Evolutionary conservation across 2,888 invertebrate genomes (phyloP).

Genomic region (Uropetala carovei): DNA sequence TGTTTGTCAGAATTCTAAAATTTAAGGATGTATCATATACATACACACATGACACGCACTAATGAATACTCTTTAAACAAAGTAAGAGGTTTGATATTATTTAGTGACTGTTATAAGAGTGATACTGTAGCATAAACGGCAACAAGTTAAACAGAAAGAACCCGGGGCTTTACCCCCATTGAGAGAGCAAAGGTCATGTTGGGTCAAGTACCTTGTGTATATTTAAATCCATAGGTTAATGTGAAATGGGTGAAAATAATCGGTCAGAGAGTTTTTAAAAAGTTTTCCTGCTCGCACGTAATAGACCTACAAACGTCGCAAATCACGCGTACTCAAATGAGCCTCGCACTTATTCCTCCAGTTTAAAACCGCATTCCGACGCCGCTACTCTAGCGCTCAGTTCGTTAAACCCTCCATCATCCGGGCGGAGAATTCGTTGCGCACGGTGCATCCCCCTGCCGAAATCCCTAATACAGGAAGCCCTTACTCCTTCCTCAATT

Average conservation of each 20-base stretch:
- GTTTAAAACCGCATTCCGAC: neutral
- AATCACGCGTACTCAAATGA: neutral
- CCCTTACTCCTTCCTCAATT: slow-evolving; percentile 30
- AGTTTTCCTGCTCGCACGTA: neutral
- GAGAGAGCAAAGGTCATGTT: neutral
- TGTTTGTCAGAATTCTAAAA: too few species aligned
- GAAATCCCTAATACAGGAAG: slow-evolving; percentile 47
- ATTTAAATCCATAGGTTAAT: neutral
- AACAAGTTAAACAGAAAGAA: too few species aligned
- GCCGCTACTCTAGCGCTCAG: neutral
- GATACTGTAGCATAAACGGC: too few species aligned
- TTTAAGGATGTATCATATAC: too few species aligned
- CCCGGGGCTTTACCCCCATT: too few species aligned
- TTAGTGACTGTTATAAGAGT: too few species aligned
- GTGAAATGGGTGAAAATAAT: neutral
- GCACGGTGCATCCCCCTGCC: neutral
- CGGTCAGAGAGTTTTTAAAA: neutral
- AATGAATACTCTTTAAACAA: too few species aligned
- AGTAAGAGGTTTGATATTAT: too few species aligned
- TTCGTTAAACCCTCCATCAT: neutral
- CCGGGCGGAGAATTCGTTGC: neutral
- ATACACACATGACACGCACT: too few species aligned
- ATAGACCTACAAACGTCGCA: neutral
- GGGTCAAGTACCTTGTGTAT: neutral
- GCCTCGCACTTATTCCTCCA: slow-evolving; percentile 9